These are phyloP conservation scores for Venustaconcha ellipsiformis DNA, from an alignment of 1,140 invertebrate species.

Conservation along the genomic window DNA sequence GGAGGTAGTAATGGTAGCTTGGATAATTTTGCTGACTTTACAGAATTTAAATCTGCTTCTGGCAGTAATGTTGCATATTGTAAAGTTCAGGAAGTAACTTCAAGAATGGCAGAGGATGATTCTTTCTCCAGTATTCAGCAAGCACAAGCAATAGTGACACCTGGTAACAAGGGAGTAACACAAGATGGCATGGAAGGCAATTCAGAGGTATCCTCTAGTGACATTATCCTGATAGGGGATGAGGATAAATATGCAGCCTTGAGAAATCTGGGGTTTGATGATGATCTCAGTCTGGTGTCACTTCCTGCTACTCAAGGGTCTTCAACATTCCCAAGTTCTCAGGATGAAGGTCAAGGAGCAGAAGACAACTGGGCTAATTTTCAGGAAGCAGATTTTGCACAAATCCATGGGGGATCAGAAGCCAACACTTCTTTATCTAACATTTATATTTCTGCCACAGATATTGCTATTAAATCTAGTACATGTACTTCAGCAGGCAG, in stretches of 20 bases:
- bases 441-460: neutral
- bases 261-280: slow-evolving; percentile 42
- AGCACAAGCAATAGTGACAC: slow-evolving; percentile 16
- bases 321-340: too few relatives aligned
- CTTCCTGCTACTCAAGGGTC: too few relatives aligned
- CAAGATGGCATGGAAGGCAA: slow-evolving; percentile 1
- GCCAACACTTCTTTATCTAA: neutral
- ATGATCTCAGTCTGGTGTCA: too few relatives aligned
- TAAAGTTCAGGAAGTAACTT: too few relatives aligned
- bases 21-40: slow-evolving; percentile 40
- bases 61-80: too few relatives aligned
- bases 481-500: too few relatives aligned
- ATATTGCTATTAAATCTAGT: neutral
- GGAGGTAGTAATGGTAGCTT: slow-evolving; percentile 12
- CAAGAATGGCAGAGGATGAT: too few relatives aligned
- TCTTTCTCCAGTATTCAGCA: slow-evolving; percentile 13
- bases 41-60: slow-evolving; percentile 50
- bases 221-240: slow-evolving; percentile 53
- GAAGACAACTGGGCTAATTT: slow-evolving; percentile 66
- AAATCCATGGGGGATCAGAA: slow-evolving; percentile 3
- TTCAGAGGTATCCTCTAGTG: slow-evolving; percentile 33
- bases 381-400: slow-evolving; percentile 25
- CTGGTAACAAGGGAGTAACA: neutral
- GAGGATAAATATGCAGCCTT: slow-evolving; percentile 71
- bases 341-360: neutral